A percentile compares a stretch with the other conserved stretches of the same genome.
phyloP scores from a whole-genome alignment of 2,888 invertebrate genomes.

The Conomelus anceps region DNA sequence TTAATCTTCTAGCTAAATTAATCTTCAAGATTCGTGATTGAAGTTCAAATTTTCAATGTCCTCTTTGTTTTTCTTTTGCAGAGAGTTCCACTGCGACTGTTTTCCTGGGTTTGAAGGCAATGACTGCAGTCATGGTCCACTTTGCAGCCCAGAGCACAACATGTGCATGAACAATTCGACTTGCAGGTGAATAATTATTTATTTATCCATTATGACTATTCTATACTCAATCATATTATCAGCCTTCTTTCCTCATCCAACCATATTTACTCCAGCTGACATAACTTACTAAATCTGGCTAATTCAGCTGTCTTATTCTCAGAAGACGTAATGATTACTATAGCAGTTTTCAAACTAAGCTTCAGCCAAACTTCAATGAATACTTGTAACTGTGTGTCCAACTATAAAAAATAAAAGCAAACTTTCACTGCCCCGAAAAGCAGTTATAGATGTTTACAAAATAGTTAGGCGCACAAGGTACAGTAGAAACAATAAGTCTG shows the following conservation, averaged over 20 bases:
- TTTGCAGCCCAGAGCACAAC: constrained; percentile 59
- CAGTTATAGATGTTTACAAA: too few species aligned
- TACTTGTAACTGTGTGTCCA: neutral
- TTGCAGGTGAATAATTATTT: constrained; percentile 62
- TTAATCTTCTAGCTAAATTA: neutral
- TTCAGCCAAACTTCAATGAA: neutral
- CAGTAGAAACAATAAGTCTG: too few species aligned
- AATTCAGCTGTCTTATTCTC: too few species aligned
- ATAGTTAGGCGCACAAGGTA: too few species aligned
- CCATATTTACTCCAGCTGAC: too few species aligned
- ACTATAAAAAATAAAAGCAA: too few species aligned
- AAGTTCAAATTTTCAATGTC: too few species aligned
- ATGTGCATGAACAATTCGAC: constrained; percentile 76
- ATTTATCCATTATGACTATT: neutral
- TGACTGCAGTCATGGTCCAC: constrained; percentile 73
- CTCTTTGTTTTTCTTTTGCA: constrained; percentile 43
- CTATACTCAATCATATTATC: too few species aligned
- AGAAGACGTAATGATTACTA: too few species aligned
- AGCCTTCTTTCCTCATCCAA: too few species aligned
- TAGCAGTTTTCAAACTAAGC: neutral
- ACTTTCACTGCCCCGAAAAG: too few species aligned
- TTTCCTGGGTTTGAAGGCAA: constrained; percentile 71
- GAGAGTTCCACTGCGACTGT: constrained; percentile 72
- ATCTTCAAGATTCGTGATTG: neutral
- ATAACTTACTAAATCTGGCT: too few species aligned